phyloP scores from a whole-genome alignment of 2,113 vertebrate genomes.

The Cynoglossus semilaevis region DNA sequence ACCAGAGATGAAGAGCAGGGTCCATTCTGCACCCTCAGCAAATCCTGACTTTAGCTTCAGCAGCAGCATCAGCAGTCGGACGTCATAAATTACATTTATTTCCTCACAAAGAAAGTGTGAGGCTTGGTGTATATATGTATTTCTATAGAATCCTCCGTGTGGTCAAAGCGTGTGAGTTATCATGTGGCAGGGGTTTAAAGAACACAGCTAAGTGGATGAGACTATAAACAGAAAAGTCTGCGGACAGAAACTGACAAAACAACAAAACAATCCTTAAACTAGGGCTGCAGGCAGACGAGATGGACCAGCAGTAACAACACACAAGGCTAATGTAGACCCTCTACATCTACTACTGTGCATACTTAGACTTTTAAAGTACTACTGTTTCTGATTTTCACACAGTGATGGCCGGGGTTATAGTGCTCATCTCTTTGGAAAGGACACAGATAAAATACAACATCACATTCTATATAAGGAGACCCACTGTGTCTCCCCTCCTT shows the following conservation, averaged over 20 bases:
- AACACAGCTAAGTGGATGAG: conserved; percentile 23
- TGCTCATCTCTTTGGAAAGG: neutral
- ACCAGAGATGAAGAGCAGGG: conserved; percentile 54
- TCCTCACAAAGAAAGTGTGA: conserved; percentile 3
- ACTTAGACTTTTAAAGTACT: no score
- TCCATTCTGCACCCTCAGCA: conserved; percentile 59
- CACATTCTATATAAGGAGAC: conserved; percentile 46
- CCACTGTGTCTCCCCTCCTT: conserved; percentile 37
- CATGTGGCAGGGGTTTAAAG: conserved; percentile 40
- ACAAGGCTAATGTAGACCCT: no score
- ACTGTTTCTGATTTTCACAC: conserved; percentile 16
- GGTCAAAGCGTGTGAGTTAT: conserved; percentile 34
- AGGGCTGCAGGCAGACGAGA: no score
- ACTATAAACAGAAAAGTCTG: conserved; percentile 50
- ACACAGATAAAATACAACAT: conserved; percentile 37
- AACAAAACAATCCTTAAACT: no score
- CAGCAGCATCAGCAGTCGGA: conserved; percentile 34
- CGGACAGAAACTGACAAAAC: no score
- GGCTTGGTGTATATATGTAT: conserved; percentile 17
- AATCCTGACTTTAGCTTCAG: conserved; percentile 52
- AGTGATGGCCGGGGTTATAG: no score
- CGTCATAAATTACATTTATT: conserved; percentile 46
- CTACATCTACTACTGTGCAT: no score
- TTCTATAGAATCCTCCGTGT: conserved; percentile 31
- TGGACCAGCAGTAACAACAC: no score